Conservation (phyloP, 2,888 invertebrate species). For the Eilema depressum region DNA sequence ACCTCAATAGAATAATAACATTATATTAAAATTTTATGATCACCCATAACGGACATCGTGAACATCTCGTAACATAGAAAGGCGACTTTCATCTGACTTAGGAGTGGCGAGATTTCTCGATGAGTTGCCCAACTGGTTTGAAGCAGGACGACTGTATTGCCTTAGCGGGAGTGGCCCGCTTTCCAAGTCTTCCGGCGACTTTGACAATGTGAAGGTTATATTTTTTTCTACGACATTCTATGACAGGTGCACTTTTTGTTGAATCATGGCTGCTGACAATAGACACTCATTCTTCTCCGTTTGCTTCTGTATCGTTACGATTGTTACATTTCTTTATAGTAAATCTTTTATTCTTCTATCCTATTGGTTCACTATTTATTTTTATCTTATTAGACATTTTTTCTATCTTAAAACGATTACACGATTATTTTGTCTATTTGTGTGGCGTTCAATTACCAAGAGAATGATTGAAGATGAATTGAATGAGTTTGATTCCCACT, state of each 20-base stretch:
- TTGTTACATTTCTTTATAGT: neutral
- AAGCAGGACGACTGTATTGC: constrained; percentile 70
- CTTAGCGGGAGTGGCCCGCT: constrained; percentile 73
- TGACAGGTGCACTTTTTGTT: constrained; percentile 1
- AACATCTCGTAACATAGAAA: constrained; percentile 64
- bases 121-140: constrained; percentile 67
- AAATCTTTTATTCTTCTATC: neutral
- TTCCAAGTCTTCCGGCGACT: constrained; percentile 56
- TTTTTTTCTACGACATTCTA: constrained; percentile 15
- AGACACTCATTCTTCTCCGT: neutral
- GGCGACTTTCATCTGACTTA: constrained; percentile 70
- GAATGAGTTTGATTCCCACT: no score
- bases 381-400: no score
- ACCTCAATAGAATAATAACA: constrained; percentile 6
- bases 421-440: no score
- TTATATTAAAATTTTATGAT: constrained; percentile 23
- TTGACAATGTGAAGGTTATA: constrained; percentile 43
- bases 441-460: no score
- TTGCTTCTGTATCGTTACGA: neutral
- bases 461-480: no score
- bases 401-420: no score
- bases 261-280: neutral
- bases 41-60: constrained; percentile 25
- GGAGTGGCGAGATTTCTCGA: constrained; percentile 78
- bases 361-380: neutral